phyloP scores from a whole-genome alignment of 1,140 invertebrate species.

The Cylas formicarius region DNA sequence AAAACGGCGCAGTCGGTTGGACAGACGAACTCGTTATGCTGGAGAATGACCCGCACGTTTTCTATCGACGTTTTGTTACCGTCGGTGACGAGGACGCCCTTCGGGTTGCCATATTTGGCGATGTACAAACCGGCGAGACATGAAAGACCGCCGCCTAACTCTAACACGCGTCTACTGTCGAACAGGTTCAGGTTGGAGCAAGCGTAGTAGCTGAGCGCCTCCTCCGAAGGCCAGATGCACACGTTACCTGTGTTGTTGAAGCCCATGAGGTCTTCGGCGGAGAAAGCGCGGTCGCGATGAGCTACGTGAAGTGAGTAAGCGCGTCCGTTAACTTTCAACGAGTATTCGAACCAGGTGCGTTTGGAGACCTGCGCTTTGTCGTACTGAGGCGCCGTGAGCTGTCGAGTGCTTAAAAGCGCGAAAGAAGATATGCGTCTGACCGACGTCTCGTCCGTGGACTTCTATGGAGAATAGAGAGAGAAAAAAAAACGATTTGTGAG shows the following conservation, averaged over 20 bases:
- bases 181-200: conserved; percentile 61
- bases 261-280: conserved; percentile 65
- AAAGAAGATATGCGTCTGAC: conserved; percentile 52
- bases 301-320: conserved; percentile 50
- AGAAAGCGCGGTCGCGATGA: conserved; percentile 54
- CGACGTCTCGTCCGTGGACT: conserved; percentile 47
- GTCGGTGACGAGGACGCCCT: conserved; percentile 62
- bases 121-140: conserved; percentile 71
- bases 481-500: no score
- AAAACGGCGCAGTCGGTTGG: conserved; percentile 41
- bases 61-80: conserved; percentile 71
- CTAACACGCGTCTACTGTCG: conserved; percentile 59
- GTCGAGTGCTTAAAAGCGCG: conserved; percentile 44
- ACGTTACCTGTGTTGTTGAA: conserved; percentile 91
- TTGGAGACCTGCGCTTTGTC: conserved; percentile 31
- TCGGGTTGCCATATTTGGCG: conserved; percentile 58
- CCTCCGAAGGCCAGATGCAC: conserved; percentile 85
- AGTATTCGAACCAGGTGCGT: conserved; percentile 50
- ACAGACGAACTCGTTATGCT: conserved; percentile 51
- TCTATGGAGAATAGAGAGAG: no score
- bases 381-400: conserved; percentile 18
- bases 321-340: conserved; percentile 40
- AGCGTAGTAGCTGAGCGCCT: conserved; percentile 70
- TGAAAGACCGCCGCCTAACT: conserved; percentile 81
- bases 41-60: conserved; percentile 61